Evolutionary conservation across 2,797 vertebrate genomes (phyloP).

Genomic region (Chaunax sp.): DNA sequence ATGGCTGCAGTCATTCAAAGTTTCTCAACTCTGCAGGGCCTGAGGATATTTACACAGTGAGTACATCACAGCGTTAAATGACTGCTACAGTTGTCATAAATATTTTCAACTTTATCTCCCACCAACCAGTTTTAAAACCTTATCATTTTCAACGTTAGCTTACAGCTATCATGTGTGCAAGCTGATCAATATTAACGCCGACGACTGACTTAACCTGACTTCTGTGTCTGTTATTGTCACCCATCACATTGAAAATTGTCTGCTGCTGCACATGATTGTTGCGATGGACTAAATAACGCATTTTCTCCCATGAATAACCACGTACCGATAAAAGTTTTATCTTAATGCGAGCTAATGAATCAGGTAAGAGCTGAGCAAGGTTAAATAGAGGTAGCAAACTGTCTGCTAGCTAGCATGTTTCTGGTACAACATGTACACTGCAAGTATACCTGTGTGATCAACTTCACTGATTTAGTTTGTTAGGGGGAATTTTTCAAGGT

Average conservation of each 20-base stretch:
- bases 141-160: background rate
- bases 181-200: background rate
- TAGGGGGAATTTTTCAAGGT: background rate
- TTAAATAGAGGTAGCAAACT: constrained; percentile 62
- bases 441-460: background rate
- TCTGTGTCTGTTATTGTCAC: background rate
- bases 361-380: constrained; percentile 58
- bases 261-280: background rate
- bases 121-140: fast-evolving
- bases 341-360: background rate
- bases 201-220: background rate
- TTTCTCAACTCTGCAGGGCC: constrained; percentile 67
- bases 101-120: too few relatives aligned
- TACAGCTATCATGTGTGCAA: background rate
- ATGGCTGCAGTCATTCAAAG: constrained; percentile 83
- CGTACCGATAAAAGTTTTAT: background rate
- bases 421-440: background rate
- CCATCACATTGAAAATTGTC: background rate
- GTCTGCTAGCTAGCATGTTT: constrained; percentile 20
- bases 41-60: constrained; percentile 80
- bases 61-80: constrained; percentile 54
- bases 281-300: fast-evolving
- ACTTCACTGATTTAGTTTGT: background rate
- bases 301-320: background rate
- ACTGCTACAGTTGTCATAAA: background rate